Conservation (phyloP, 2,797 vertebrate genomes). For the Etheostoma nigrum region DNA sequence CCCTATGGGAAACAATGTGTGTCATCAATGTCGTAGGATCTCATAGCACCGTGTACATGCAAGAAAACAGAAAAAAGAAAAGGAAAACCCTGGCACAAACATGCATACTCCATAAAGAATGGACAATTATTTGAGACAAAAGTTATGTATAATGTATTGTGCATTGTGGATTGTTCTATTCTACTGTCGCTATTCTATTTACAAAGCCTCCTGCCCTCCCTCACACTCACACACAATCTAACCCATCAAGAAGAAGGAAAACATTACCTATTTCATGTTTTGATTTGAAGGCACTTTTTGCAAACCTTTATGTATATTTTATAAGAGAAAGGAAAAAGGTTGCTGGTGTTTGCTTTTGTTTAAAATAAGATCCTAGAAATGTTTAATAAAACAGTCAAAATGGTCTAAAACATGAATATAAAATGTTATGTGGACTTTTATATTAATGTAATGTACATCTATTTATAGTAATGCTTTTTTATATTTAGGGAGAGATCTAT, state of each 20-base stretch:
- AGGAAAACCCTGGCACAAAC: not conserved
- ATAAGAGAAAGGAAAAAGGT: slow-evolving; percentile 52
- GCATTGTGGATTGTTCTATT: not conserved
- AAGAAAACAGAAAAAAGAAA: not conserved
- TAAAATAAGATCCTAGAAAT: not conserved
- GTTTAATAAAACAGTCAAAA: not conserved
- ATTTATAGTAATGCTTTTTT: not conserved
- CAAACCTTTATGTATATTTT: slow-evolving; percentile 66
- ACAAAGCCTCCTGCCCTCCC: not conserved
- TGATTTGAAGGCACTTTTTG: slow-evolving; percentile 52
- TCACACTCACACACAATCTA: slow-evolving; percentile 17
- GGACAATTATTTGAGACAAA: not conserved
- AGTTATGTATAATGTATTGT: not conserved
- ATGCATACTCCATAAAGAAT: not conserved
- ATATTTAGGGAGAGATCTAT: not conserved
- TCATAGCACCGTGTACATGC: slow-evolving; percentile 7
- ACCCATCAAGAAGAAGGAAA: slow-evolving; percentile 42
- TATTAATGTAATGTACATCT: too few species aligned
- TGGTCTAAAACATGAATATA: not conserved
- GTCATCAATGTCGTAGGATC: slow-evolving; percentile 3
- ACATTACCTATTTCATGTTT: slow-evolving; percentile 65
- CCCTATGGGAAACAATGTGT: slow-evolving; percentile 1
- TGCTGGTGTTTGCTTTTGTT: slow-evolving; percentile 26
- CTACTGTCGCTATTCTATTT: not conserved
- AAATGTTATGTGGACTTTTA: not conserved